Base-by-base conservation (phyloP, 2,797 vertebrate species). In the Sebastiscus tertius region DNA sequence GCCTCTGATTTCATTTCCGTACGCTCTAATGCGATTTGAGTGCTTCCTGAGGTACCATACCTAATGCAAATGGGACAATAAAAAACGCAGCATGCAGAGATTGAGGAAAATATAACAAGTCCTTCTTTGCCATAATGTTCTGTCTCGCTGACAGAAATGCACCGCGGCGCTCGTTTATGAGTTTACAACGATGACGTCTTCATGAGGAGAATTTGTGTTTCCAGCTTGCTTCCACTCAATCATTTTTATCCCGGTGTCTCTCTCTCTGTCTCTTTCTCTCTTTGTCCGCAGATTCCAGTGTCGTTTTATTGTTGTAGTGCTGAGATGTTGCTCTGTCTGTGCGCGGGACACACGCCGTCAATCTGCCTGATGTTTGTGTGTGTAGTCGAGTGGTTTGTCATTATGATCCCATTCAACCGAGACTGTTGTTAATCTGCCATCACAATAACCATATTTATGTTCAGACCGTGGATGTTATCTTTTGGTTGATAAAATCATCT, bases 1-100 rank as follows among this genome's bases (percentile, higher is more conserved):
- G 83, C 72, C 76, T 80, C 64, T 82, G 88, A 88, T 91, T 93
- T 90, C 22, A 90, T 93, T 92, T 82, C 80, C 75, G 18, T 64
- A 56, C 27, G 33, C 56, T 79, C 63, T 90, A 83, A 91, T 88
- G 85, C 24, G 66, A 88, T 92, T 82, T 76, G 75, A 56, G 61
- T 36, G 74, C 81, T 65, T 88, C 72, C 72, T 61, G 60, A 72
- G 80, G 82, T 77, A 77, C 80, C 83, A 13, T 55, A 34, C 73
- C 59, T 65, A 72, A 90, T 88, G 82, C 76, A 92, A 88, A 89
- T 84, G 49, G 65, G 68, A 79, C 72, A 75, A 81, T 83, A 86
- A 89, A 85, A 85, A 87, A 54, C 1, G 46, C 63, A 78, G 60
- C 74, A 75, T 36, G 61, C 74, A 61, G 79, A 77, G 77, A 88